A percentile compares a stretch with the other conserved stretches of the same genome.
These are phyloP conservation scores for Trematomus loennbergii DNA, from an alignment of 2,113 vertebrate species.

Conservation along the genomic window DNA sequence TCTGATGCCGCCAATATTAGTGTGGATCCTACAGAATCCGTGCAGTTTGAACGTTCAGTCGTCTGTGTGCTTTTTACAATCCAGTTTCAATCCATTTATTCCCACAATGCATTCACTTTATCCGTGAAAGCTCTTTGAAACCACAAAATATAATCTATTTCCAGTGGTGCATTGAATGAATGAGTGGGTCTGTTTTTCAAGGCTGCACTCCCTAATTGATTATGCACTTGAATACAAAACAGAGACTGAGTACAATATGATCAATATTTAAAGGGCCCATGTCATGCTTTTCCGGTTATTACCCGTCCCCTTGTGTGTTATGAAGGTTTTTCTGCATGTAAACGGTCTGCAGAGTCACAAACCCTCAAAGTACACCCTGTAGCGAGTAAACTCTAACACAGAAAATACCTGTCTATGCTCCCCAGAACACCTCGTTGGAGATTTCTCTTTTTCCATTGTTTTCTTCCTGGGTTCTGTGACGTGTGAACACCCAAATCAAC, in stretches of 20 bases:
- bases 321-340: too few species aligned
- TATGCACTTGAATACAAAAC: conserved; percentile 38
- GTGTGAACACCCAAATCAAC: too few species aligned
- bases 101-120: conserved; percentile 55
- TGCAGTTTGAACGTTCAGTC: conserved; percentile 36
- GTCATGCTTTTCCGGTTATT: too few species aligned
- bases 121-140: conserved; percentile 56
- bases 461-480: too few species aligned
- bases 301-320: too few species aligned
- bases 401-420: too few species aligned
- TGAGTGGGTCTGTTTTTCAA: conserved; percentile 48
- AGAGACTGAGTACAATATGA: conserved; percentile 36
- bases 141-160: conserved; percentile 57
- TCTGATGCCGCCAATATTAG: background rate
- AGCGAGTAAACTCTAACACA: too few species aligned
- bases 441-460: too few species aligned
- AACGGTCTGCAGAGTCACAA: too few species aligned
- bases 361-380: too few species aligned
- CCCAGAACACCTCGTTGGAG: too few species aligned
- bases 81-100: conserved; percentile 43
- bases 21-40: conserved; percentile 20
- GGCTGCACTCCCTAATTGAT: conserved; percentile 53
- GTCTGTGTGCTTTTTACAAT: conserved; percentile 45
- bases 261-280: conserved; percentile 1
- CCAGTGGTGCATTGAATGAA: conserved; percentile 48